Evolutionary conservation across 1,140 invertebrate species (phyloP).

Genomic region (Brachionus angularis): DNA sequence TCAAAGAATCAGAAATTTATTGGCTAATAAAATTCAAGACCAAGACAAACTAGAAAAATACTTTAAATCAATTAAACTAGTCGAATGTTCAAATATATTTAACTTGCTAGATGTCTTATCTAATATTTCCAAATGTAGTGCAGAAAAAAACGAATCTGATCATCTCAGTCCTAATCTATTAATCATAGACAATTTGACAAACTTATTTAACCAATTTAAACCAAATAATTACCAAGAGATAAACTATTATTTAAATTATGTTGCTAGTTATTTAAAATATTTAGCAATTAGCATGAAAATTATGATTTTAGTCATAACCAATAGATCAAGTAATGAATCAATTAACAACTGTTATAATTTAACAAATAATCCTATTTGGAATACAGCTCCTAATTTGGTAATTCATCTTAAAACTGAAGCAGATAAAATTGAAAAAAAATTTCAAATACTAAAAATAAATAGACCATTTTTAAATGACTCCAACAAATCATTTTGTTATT

Average conservation of each 20-base stretch:
- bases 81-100: conserved; percentile 18
- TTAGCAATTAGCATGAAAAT: not conserved
- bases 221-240: not conserved
- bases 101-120: conserved; percentile 6
- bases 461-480: conserved; percentile 8
- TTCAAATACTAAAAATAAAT: conserved; percentile 2
- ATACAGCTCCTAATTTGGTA: not conserved
- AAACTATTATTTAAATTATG: conserved; percentile 17
- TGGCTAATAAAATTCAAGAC: not conserved
- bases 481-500: not conserved
- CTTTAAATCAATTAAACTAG: conserved; percentile 1
- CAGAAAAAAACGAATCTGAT: too few relatives aligned
- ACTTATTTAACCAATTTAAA: conserved; percentile 1
- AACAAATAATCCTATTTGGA: conserved; percentile 25
- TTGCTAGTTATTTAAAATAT: conserved; percentile 2
- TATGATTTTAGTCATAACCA: not conserved
- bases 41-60: not conserved
- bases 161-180: not conserved
- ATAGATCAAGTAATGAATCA: not conserved
- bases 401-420: not conserved
- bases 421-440: not conserved
- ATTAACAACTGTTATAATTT: conserved; percentile 1
- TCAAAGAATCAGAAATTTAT: not conserved
- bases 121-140: not conserved
- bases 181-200: not conserved